phyloP scores from a whole-genome alignment of 2,113 vertebrate genomes.

The Xyrauchen texanus region DNA sequence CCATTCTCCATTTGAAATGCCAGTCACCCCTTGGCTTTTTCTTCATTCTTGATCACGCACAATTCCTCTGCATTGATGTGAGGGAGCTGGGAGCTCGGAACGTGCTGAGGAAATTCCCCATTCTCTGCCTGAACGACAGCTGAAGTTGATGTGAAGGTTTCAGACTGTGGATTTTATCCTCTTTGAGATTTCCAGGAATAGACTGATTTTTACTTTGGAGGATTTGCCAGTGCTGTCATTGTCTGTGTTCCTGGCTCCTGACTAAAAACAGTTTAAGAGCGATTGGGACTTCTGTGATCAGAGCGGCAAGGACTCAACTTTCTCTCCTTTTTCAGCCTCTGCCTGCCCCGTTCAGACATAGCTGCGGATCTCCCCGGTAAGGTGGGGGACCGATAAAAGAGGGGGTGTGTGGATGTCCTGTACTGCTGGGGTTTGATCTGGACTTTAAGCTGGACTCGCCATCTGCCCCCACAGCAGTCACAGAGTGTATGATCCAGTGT shows the following conservation, averaged over 20 bases:
- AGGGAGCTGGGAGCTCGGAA: conserved; percentile 18
- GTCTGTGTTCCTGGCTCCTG: neutral
- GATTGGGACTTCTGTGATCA: conserved; percentile 28
- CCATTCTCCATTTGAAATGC: conserved; percentile 51
- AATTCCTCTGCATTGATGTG: conserved; percentile 12
- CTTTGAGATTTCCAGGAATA: conserved; percentile 34
- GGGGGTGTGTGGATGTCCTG: neutral
- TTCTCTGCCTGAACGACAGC: conserved; percentile 4
- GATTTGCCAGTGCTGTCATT: neutral
- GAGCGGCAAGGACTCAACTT: conserved; percentile 33
- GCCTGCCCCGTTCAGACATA: conserved; percentile 11
- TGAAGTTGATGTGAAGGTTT: conserved; percentile 48
- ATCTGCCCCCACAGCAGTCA: neutral
- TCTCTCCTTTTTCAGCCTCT: conserved; percentile 29
- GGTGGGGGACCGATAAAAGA: conserved; percentile 10
- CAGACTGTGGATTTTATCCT: conserved; percentile 11
- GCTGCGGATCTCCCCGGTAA: conserved; percentile 27
- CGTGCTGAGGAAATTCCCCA: conserved; percentile 32
- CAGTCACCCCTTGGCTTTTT: conserved; percentile 40
- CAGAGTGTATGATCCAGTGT: conserved; percentile 14
- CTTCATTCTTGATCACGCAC: conserved; percentile 43
- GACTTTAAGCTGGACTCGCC: neutral
- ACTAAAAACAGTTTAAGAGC: conserved; percentile 16
- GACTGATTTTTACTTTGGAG: neutral
- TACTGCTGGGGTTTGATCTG: neutral